Evolutionary conservation across 2,797 vertebrate genomes (phyloP), one percentile per base, ranked within the genome.

Genomic region (Tokudaia tokunoshimensis): DNA sequence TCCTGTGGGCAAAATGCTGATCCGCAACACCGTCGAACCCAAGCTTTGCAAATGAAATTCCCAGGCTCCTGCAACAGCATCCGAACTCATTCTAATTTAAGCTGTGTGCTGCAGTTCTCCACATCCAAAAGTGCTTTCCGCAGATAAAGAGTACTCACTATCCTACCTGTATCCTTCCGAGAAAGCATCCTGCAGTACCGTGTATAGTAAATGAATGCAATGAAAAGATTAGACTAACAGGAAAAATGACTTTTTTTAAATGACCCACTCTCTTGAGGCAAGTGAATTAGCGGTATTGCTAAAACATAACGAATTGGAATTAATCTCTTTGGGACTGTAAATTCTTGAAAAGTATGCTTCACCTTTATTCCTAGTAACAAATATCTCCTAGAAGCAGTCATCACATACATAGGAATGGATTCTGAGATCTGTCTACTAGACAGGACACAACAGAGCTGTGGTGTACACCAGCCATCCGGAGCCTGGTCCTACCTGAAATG

Each of bases 271-370:
- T 93, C 37, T 34, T 86, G 63, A 92, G 17, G 41, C 79, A 95
- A 89, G 3, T 41, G 76, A 96, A 96, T 87, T 63, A 88, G 29
- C 1, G 79, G 22, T 19, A 80, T 50, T 65, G 47, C 2, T 61
- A 47, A 93, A 84, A 78, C 34, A 19, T 55, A 88, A 72, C 44
- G 14, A 87, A 72, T 59, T 76, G 78, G 44, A 94, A 75, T 82
- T 89, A 74, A 80, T 81, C 86, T 78, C 86, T 92, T 80, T 41
- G 89, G 41, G 9, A 74, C 55, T 50, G 20, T 57, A 34, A 94
- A 65, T 34, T 86, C 6, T 59, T 91, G 34, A 3, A 92, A 92
- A 93, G 52, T 44, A 8, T 84, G 52, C 92, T 82, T 47, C 76
- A 47, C 74, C 94, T 61, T 37, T 75, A 57, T 63, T 75, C 20